phyloP scores from a whole-genome alignment of 2,888 invertebrate species.

The Syritta pipiens region DNA sequence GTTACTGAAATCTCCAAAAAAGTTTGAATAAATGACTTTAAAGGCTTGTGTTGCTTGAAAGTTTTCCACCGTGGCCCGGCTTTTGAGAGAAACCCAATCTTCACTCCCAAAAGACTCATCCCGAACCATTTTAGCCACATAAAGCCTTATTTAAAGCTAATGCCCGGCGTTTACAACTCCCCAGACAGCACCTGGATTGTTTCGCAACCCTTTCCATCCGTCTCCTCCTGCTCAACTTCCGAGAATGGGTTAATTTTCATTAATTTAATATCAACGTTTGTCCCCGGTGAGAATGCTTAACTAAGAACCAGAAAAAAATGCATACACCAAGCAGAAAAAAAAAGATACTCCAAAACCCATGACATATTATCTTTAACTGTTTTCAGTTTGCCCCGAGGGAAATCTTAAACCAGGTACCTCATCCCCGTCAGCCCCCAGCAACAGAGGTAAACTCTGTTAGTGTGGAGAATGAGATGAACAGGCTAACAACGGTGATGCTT shows the following conservation, averaged over 20 bases:
- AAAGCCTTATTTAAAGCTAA: constrained; percentile 28
- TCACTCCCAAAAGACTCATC: no score
- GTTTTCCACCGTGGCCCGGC: no score
- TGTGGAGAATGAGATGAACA: no score
- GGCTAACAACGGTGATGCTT: constrained; percentile 61
- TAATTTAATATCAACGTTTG: constrained; percentile 74
- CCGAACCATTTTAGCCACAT: neutral
- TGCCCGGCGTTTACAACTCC: constrained; percentile 29
- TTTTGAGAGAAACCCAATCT: no score
- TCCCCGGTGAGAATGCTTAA: constrained; percentile 36
- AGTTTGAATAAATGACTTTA: no score
- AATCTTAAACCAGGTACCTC: constrained; percentile 63
- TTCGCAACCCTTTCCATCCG: constrained; percentile 4
- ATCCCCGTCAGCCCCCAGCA: constrained; percentile 39
- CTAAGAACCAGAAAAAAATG: constrained; percentile 33
- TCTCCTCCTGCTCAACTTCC: neutral
- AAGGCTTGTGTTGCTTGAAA: no score
- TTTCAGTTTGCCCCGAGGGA: constrained; percentile 67
- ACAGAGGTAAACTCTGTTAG: no score
- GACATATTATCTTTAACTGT: constrained; percentile 69
- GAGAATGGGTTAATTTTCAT: constrained; percentile 72
- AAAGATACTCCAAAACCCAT: constrained; percentile 29
- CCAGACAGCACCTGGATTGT: constrained; percentile 40
- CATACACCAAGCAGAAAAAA: constrained; percentile 10
- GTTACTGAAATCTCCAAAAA: no score